Conservation (phyloP, 2,888 invertebrate genomes). For the Tipula vernalis region DNA sequence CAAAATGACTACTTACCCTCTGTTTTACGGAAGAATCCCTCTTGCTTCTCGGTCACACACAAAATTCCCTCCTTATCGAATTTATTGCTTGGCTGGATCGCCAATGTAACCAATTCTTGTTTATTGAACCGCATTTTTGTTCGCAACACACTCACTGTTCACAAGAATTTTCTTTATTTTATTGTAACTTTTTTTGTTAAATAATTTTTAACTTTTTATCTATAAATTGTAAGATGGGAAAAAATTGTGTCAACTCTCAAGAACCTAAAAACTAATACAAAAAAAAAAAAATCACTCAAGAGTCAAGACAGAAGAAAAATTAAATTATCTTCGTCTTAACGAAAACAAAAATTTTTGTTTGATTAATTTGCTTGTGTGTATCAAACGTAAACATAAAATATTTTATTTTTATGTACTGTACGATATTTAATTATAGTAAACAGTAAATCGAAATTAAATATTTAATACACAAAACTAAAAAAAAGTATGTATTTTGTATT, state of each 20-base stretch:
- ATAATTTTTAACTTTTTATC: not conserved
- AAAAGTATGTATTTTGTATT: not conserved
- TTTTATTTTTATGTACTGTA: not conserved
- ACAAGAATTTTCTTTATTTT: not conserved
- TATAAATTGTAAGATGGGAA: not conserved
- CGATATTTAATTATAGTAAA: not conserved
- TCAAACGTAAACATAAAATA: not conserved
- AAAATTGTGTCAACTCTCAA: not conserved
- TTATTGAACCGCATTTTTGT: constrained; percentile 75
- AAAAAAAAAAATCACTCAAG: not conserved
- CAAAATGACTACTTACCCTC: constrained; percentile 51
- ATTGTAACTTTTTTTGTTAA: not conserved
- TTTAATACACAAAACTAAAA: not conserved
- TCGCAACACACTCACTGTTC: not conserved
- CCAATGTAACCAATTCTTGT: constrained; percentile 72
- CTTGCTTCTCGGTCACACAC: constrained; percentile 75
- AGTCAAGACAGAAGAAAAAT: not conserved
- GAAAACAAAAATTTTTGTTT: not conserved
- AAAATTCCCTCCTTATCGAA: constrained; percentile 88
- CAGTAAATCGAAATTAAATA: not conserved
- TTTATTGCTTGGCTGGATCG: constrained; percentile 73
- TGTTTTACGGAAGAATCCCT: constrained; percentile 79
- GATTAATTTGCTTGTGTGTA: not conserved
- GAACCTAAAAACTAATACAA: not conserved
- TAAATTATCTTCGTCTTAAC: not conserved